Evolutionary conservation across 2,888 invertebrate species (phyloP).

Genomic region (Mesorhabditis spiculigera): DNA sequence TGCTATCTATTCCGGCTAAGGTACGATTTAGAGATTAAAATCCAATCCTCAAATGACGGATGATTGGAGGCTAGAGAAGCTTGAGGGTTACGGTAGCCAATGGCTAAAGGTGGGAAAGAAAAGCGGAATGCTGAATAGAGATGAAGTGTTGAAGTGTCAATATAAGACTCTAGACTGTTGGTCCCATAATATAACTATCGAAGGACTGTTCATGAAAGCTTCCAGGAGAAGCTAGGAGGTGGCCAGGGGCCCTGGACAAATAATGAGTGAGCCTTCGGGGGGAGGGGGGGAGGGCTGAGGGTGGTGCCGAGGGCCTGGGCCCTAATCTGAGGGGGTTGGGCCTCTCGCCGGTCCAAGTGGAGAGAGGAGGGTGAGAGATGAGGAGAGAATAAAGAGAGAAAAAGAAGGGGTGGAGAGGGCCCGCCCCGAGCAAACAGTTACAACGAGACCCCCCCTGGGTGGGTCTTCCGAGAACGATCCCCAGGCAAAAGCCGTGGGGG

Average conservation of each 20-base stretch:
- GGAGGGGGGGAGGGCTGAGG: conserved; percentile 1
- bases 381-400: not conserved
- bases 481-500: not conserved
- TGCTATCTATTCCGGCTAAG: too few species aligned
- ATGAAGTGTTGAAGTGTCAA: too few species aligned
- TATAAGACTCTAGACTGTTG: too few species aligned
- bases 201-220: not conserved
- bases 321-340: not conserved
- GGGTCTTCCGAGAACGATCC: not conserved
- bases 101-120: too few species aligned
- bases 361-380: conserved; percentile 1
- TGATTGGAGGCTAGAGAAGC: too few species aligned
- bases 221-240: not conserved
- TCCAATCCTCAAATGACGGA: too few species aligned
- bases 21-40: too few species aligned
- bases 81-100: too few species aligned
- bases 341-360: not conserved
- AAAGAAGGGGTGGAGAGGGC: not conserved
- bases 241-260: too few species aligned
- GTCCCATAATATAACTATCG: not conserved
- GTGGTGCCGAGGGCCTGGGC: not conserved
- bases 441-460: conserved; percentile 5
- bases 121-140: too few species aligned
- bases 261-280: not conserved
- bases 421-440: not conserved